Percentiles rank a stretch among this genome's conserved stretches.
These are phyloP conservation scores for Pongo pygmaeus DNA, from an alignment of 2,113 vertebrate species.

Conservation along the genomic window DNA sequence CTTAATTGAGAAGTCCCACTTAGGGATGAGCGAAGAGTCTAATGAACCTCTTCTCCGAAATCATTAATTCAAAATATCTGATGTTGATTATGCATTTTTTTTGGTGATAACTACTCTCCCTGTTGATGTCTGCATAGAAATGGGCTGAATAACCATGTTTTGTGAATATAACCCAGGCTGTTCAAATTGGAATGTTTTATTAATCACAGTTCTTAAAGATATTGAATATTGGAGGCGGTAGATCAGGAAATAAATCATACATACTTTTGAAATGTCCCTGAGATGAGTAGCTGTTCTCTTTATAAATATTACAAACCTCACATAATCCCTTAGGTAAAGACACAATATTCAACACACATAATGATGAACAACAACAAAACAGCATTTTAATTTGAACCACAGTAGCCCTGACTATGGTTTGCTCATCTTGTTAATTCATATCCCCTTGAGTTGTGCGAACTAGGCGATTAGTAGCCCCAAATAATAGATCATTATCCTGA, in stretches of 20 bases:
- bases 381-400: constrained; percentile 82
- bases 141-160: constrained; percentile 77
- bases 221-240: constrained; percentile 81
- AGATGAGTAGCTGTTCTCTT: constrained; percentile 84
- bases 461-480: constrained; percentile 34
- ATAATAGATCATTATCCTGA: constrained; percentile 26
- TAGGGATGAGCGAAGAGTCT: constrained; percentile 70
- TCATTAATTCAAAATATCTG: constrained; percentile 60
- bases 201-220: constrained; percentile 86
- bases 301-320: constrained; percentile 87
- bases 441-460: background rate
- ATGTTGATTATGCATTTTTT: constrained; percentile 61
- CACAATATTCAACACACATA: constrained; percentile 81
- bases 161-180: constrained; percentile 75
- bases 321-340: constrained; percentile 83
- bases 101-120: constrained; percentile 65
- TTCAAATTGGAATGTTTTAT: constrained; percentile 86
- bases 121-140: constrained; percentile 76
- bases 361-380: constrained; percentile 81
- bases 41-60: constrained; percentile 71
- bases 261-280: constrained; percentile 84
- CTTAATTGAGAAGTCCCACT: constrained; percentile 69
- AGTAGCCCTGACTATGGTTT: constrained; percentile 57
- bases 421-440: constrained; percentile 35
- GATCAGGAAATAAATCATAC: constrained; percentile 87